These are phyloP conservation scores for Brachypalpus laphriformis DNA, from an alignment of 2,888 invertebrate species.

Conservation along the genomic window DNA sequence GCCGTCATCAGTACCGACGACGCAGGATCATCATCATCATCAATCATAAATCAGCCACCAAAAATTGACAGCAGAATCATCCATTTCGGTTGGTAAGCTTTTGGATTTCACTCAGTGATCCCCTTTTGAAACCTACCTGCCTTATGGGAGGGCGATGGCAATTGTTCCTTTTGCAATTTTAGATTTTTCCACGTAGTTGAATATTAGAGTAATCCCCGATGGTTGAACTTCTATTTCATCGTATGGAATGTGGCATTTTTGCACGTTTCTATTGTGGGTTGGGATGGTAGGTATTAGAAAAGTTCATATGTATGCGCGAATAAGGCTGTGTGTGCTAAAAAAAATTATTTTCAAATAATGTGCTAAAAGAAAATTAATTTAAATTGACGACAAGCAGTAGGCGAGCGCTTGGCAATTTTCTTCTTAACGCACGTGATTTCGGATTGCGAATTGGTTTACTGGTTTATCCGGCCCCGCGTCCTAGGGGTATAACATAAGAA, in stretches of 20 bases:
- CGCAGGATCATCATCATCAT: conserved; percentile 59
- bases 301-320: neutral
- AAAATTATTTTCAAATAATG: conserved; percentile 19
- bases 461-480: too few species aligned
- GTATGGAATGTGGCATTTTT: conserved; percentile 43
- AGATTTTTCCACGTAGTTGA: conserved; percentile 62
- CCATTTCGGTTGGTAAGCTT: conserved; percentile 65
- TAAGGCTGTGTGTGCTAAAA: conserved; percentile 5
- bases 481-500: too few species aligned
- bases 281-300: conserved; percentile 25
- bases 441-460: neutral
- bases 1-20: neutral
- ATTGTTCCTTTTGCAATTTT: conserved; percentile 62
- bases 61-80: conserved; percentile 71
- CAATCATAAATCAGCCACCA: conserved; percentile 73
- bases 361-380: conserved; percentile 18
- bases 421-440: neutral
- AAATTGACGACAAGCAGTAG: conserved; percentile 22
- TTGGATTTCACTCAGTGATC: conserved; percentile 55
- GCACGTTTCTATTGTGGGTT: conserved; percentile 31
- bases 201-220: conserved; percentile 54
- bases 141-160: conserved; percentile 23
- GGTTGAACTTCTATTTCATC: conserved; percentile 50
- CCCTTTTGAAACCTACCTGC: conserved; percentile 35
- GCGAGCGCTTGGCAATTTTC: conserved; percentile 4